Evolutionary conservation across 1,140 invertebrate genomes (phyloP), one percentile per base, ranked within the genome.

Genomic region (Phymastichus coffea): DNA sequence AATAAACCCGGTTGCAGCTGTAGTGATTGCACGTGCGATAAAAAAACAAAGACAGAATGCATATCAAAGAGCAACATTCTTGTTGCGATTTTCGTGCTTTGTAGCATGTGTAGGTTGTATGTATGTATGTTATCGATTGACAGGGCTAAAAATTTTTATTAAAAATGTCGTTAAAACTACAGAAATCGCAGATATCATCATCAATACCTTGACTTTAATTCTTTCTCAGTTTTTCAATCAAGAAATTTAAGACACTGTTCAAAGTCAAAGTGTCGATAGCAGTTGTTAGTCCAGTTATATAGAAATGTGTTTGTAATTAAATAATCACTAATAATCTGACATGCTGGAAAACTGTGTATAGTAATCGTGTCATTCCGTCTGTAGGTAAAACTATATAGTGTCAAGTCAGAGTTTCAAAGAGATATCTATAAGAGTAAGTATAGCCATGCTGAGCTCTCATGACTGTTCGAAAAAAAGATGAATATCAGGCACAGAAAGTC

Each of bases 1-100:
- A 72, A 79, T 66, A 70, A 79, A 81, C 72, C 74, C 77, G 69
- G 76, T 74, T 76, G 71, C 67, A 63, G 70, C 46, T 61, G 59
- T 37, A 43, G 51, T 41, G 69, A 67, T 74, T 67, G 68, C 64
- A 65, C 60, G 63, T 72, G 72, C 68, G 67, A 71, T 61, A 74
- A 68, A 53, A 70, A 61, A 61, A 68, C 63, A 67, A 76, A 70
- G 71, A 71, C 66, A 70, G 66, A 70, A 65, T 67, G 73, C 57
- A 72, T 67, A 69, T 71, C 73, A 70, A 67, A 66, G 56, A 52
- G 56, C 66, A 66, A 71, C 46, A 64, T 60, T 49, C 59, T 60
- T 46, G 37, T 65, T 48, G 47, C 51, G 46, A 52, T 38, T n/a
- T 56, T 64, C 63, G 61, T 65, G 54, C 60, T 63, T 52, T 17